Evolutionary conservation across 2,888 invertebrate species (phyloP).

Genomic region (Caenorhabditis wallacei): DNA sequence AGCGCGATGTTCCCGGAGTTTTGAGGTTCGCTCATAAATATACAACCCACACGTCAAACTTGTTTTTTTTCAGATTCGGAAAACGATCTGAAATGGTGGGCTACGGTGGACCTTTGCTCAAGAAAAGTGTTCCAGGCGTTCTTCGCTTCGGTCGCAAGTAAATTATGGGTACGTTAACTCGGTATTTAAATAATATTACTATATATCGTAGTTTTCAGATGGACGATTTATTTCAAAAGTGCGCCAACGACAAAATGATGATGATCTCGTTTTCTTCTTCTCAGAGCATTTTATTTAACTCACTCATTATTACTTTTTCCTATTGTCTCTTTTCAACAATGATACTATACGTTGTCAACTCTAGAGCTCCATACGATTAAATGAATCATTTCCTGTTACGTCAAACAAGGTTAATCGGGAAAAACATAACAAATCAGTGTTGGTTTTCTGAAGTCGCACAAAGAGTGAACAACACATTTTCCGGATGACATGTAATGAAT

Average conservation of each 20-base stretch:
- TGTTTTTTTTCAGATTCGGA: constrained; percentile 65
- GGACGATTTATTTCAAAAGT: constrained; percentile 42
- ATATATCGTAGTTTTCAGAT: constrained; percentile 1
- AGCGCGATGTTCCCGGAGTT: constrained; percentile 74
- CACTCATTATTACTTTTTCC: constrained; percentile 4
- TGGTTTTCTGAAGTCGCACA: constrained; percentile 31
- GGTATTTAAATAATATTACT: background rate
- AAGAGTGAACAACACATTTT: constrained; percentile 41
- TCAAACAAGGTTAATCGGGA: constrained; percentile 23
- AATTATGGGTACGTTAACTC: constrained; percentile 20
- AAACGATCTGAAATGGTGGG: constrained; percentile 66
- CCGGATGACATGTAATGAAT: background rate
- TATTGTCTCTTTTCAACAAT: constrained; percentile 55
- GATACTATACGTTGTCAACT: constrained; percentile 62
- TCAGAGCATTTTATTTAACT: constrained; percentile 37
- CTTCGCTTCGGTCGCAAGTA: constrained; percentile 73
- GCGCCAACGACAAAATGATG: constrained; percentile 49
- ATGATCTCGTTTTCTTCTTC: constrained; percentile 53
- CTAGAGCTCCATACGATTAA: constrained; percentile 62
- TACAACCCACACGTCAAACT: background rate
- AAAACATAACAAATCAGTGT: background rate
- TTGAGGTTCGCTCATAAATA: constrained; percentile 58
- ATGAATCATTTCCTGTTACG: constrained; percentile 64
- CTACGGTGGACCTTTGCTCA: constrained; percentile 66
- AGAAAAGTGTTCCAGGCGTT: constrained; percentile 76